Percentiles rank a stretch among this genome's conserved stretches.
phyloP scores from a whole-genome alignment of 2,888 invertebrate species.

The Acrocera orbiculus region DNA sequence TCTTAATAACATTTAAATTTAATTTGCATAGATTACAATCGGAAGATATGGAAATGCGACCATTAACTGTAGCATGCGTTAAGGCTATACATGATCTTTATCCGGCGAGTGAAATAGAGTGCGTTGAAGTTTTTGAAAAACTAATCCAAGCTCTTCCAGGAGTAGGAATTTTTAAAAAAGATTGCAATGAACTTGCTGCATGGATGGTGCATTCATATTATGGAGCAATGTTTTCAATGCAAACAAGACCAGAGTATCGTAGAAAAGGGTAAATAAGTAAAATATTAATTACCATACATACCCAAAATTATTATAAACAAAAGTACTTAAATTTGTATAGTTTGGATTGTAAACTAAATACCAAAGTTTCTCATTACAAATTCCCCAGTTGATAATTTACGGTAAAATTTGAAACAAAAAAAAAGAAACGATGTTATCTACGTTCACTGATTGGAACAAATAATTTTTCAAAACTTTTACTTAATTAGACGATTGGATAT shows the following conservation, averaged over 20 bases:
- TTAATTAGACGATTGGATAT: no score
- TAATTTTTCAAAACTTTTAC: no score
- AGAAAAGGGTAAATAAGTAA: constrained; percentile 43
- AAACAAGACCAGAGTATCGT: constrained; percentile 60
- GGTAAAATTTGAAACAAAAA: no score
- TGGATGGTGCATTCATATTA: constrained; percentile 88
- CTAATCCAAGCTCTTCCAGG: constrained; percentile 61
- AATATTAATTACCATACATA: no score
- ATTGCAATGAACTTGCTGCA: constrained; percentile 55
- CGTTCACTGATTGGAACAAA: no score
- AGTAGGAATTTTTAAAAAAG: constrained; percentile 54
- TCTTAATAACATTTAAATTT: not conserved
- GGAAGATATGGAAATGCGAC: constrained; percentile 58
- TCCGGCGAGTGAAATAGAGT: constrained; percentile 77
- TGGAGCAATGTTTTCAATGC: constrained; percentile 86
- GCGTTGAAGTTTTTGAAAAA: constrained; percentile 64
- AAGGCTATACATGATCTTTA: constrained; percentile 69
- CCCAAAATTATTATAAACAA: no score
- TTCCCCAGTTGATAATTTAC: no score
- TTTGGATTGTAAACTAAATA: no score
- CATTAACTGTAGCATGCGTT: constrained; percentile 59
- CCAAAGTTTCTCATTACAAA: no score
- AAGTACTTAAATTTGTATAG: no score
- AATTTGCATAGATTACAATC: constrained; percentile 27
- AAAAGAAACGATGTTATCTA: no score